Evolutionary conservation across 1,140 invertebrate genomes (phyloP).

Genomic region (Drosophila obscura): DNA sequence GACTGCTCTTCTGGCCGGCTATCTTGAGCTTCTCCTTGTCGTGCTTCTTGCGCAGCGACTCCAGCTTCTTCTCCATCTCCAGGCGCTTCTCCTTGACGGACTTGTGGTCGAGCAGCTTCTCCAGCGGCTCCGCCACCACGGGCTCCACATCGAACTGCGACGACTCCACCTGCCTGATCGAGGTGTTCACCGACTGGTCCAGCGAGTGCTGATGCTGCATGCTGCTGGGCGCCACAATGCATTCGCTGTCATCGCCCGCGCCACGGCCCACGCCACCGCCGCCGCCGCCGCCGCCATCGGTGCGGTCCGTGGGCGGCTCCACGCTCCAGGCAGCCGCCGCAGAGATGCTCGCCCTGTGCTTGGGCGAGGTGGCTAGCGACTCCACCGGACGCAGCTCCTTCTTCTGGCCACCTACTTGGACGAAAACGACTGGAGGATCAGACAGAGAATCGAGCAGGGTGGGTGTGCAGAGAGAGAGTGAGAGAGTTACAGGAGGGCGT

Average conservation of each 20-base stretch:
- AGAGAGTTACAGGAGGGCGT: slow-evolving; percentile 12
- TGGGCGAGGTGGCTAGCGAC: slow-evolving; percentile 81
- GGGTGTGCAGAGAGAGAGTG: background rate
- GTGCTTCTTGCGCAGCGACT: slow-evolving; percentile 92
- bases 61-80: slow-evolving; percentile 95
- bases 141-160: slow-evolving; percentile 85
- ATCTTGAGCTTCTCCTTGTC: slow-evolving; percentile 90
- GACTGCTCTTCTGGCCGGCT: slow-evolving; percentile 85
- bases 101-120: slow-evolving; percentile 92
- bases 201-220: slow-evolving; percentile 82
- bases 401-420: slow-evolving; percentile 83
- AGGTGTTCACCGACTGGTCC: slow-evolving; percentile 70
- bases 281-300: slow-evolving; percentile 42
- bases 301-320: slow-evolving; percentile 58
- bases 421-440: slow-evolving; percentile 83
- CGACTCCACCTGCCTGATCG: slow-evolving; percentile 76
- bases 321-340: slow-evolving; percentile 75
- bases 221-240: slow-evolving; percentile 43
- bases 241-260: slow-evolving; percentile 40
- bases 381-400: slow-evolving; percentile 80
- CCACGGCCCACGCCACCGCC: background rate
- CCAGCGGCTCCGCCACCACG: slow-evolving; percentile 90
- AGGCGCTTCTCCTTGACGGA: slow-evolving; percentile 91
- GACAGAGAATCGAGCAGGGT: slow-evolving; percentile 57
- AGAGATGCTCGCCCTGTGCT: slow-evolving; percentile 83